Percentiles rank a stretch among this genome's conserved stretches.
Evolutionary conservation across 2,888 invertebrate species (phyloP).

Genomic region (Aspidiotus rigidus): DNA sequence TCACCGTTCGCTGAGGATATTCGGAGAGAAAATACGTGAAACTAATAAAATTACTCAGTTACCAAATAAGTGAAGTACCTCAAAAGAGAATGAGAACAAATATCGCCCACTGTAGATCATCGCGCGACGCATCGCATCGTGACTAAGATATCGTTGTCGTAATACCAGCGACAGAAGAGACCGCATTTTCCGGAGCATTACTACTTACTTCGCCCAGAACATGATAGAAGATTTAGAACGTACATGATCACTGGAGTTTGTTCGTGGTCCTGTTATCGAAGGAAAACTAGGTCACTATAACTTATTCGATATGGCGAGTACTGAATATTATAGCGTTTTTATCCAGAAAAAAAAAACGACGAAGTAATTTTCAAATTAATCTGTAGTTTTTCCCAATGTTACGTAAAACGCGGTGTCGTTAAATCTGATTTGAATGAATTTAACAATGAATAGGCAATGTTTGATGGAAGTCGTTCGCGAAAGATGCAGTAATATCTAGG

Average conservation of each 20-base stretch:
- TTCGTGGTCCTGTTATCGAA: neutral
- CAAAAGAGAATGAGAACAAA: too few relatives aligned
- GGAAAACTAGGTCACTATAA: constrained; percentile 22
- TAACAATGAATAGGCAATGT: too few relatives aligned
- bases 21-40: too few relatives aligned
- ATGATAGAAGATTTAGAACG: neutral
- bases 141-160: too few relatives aligned
- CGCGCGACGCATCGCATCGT: too few relatives aligned
- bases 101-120: too few relatives aligned
- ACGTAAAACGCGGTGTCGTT: constrained; percentile 6
- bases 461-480: too few relatives aligned
- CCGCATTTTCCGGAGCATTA: constrained; percentile 23
- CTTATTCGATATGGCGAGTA: constrained; percentile 15
- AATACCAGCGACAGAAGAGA: neutral
- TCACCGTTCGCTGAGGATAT: too few relatives aligned
- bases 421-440: neutral
- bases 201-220: neutral
- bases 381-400: constrained; percentile 13
- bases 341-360: constrained; percentile 8
- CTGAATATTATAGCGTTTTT: constrained; percentile 12
- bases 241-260: too few relatives aligned
- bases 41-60: too few relatives aligned
- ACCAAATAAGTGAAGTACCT: too few relatives aligned
- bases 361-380: constrained; percentile 28
- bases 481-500: too few relatives aligned